phyloP scores from a whole-genome alignment of 2,797 vertebrate species.

The Falco biarmicus region DNA sequence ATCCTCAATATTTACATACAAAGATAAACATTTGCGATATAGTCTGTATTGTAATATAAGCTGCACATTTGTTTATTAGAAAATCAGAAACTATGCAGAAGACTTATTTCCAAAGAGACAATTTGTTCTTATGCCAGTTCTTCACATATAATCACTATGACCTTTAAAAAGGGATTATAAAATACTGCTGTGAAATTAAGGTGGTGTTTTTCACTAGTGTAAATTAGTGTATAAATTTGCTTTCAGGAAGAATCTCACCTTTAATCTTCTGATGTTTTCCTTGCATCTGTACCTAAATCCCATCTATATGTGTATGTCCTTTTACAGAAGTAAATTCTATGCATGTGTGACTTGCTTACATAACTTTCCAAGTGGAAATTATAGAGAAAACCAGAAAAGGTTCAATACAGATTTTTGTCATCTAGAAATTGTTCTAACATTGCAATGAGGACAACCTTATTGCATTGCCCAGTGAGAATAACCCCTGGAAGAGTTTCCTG shows the following conservation, averaged over 20 bases:
- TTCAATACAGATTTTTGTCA: background rate
- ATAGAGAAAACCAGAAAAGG: background rate
- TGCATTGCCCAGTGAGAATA: background rate
- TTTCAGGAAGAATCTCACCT: background rate
- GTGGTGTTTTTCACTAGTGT: background rate
- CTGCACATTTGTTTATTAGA: background rate
- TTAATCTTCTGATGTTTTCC: background rate
- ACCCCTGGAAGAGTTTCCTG: background rate
- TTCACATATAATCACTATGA: background rate
- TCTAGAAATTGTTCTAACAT: background rate
- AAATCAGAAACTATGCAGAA: background rate
- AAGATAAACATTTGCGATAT: background rate
- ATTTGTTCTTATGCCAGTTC: background rate
- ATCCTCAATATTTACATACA: background rate
- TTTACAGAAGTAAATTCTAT: background rate
- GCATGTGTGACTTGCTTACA: background rate
- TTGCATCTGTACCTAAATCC: background rate
- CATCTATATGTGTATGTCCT: background rate
- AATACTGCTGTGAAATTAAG: background rate
- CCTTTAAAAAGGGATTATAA: background rate
- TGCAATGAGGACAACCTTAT: background rate
- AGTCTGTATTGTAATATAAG: background rate
- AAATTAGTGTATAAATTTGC: background rate
- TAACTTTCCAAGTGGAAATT: background rate
- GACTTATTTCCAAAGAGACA: too few relatives aligned